Base-by-base conservation (phyloP, 2,888 invertebrate species). In the Pandemis cinnamomeana region DNA sequence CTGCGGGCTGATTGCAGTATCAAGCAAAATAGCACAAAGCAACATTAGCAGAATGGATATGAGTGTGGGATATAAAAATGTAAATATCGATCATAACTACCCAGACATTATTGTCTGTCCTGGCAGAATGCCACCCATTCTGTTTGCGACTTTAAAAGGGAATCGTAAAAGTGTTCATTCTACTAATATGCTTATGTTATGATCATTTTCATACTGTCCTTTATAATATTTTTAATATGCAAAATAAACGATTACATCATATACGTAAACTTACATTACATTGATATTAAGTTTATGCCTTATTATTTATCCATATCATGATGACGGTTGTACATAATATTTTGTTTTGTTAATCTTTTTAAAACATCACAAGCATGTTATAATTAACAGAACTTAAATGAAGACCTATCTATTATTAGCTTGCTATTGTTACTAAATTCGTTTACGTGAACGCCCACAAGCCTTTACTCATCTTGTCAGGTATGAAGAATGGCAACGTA, bases 51-150 rank as follows among this genome's bases (percentile, higher is more conserved):
- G 84, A 86, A 81, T 75, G 63, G 80, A 81, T 82, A 81, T 78
- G 80, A 79, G 83, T 79, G 79, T 80, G 79, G 81, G 83, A 85
- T 84, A 89, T 89, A 88, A 87, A 90, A 87, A 91, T 90, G 87
- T 83, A 87, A 90, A 91, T 89, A 89, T 87, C 85, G 87, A 89
- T 88, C 86, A 88, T 87, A 85, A 86, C 82, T 78, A 82, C 78
- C 81, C 86, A 88, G 89, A 89, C 88, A 84, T 86, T 84, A 89
- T 88, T 89, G 89, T 88, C 84, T 77, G 81, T 78, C 80, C 85
- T 86, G 86, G 86, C 89, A 85, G 86, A 86, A 86, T 84, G 86
- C 86, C 86, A 86, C 82, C 84, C 85, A 85, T 87, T 86, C 82
- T 81, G 83, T 82, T 80, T 80, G 78, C 78, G 80, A 80, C 80